These are phyloP conservation scores for Frankliniella fusca DNA, from an alignment of 2,888 invertebrate genomes.

Conservation along the genomic window DNA sequence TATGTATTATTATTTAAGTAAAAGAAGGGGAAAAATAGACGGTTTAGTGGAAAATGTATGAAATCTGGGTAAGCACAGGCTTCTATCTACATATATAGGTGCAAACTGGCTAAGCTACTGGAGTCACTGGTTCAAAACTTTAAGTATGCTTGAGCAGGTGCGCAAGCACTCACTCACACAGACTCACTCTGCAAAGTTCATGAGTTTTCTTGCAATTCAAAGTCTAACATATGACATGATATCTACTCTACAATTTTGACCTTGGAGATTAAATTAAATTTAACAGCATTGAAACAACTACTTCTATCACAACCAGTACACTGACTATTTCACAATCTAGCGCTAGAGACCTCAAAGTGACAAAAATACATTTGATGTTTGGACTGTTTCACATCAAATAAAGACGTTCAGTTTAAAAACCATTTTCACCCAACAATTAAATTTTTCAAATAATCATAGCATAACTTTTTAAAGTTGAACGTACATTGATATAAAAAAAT, in stretches of 20 bases:
- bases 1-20: background rate
- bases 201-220: background rate
- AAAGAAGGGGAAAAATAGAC: background rate
- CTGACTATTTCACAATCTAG: background rate
- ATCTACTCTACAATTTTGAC: background rate
- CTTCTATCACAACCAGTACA: slow-evolving; percentile 11
- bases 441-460: no score
- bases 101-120: slow-evolving; percentile 16
- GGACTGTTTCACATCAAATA: background rate
- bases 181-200: slow-evolving; percentile 13
- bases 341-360: background rate
- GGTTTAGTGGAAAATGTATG: no score
- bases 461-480: no score
- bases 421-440: background rate
- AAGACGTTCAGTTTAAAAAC: background rate
- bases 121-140: background rate
- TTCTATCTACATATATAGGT: background rate
- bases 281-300: background rate
- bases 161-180: slow-evolving; percentile 20
- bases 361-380: background rate
- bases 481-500: no score
- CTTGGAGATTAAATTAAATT: background rate
- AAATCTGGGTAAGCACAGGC: background rate
- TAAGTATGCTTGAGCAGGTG: slow-evolving; percentile 16
- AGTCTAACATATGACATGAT: background rate